Base-by-base conservation (phyloP, 2,113 vertebrate species). In the Myiozetetes cayanensis region DNA sequence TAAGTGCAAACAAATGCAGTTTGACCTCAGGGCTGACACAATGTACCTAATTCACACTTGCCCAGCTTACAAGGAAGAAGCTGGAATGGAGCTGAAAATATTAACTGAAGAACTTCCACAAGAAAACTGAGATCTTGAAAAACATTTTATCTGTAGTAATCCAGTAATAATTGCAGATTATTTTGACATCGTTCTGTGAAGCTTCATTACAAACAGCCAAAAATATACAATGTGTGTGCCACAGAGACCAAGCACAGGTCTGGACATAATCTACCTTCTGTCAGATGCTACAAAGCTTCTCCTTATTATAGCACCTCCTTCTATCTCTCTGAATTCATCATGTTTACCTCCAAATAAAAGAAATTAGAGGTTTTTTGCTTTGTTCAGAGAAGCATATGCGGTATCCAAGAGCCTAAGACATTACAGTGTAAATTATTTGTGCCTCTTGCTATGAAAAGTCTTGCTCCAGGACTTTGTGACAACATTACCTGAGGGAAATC, bases 401-500 rank as follows among this genome's bases (percentile, higher is more conserved):
- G 90, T 79, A 91, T 89, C 62, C 59, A 80, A 91, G 37, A 90
- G 72, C 50, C 49, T 80, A 71, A 96, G 92, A 90, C 46, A 80
- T 47, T 67, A 63, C 47, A 92, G 63, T 18, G 31, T 47, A 91
- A 94, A 95, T 90, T 90, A 95, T 94, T 70, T 94, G 89, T 79
- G 77, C 55, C 92, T 90, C 85, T 49, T 85, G 19, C 76, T 67
- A 89, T 46, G 74, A 13, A 22, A 91, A 87, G 76, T 81, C 76
- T 92, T 89, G 88, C 84, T 90, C 37, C 73, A 92, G 91, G 93
- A 93, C 77, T 93, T 89, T 88, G 56, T 94, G 93, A 94, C 90
- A 96, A 95, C 59, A 63, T 33, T 94, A 96, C 85, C 89, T 93
- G 80, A 87, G 95, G 94, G 96, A 97, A 91, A 96, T 97, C 71